A percentile compares a stretch with the other conserved stretches of the same genome.
These are phyloP conservation scores for Caranx melampygus DNA, from an alignment of 2,113 vertebrate genomes.

Conservation along the genomic window DNA sequence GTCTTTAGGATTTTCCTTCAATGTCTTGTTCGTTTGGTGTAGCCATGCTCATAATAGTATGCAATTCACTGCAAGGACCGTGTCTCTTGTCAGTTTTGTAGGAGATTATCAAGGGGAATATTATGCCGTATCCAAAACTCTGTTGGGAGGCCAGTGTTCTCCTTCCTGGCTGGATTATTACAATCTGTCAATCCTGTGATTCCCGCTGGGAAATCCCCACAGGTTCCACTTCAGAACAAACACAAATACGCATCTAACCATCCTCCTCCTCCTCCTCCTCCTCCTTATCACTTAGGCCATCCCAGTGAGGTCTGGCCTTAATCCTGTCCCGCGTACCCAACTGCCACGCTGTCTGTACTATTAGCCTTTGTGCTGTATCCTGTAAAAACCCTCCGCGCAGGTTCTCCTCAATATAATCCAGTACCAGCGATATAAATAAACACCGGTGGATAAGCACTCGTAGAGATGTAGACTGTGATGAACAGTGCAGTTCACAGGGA, in stretches of 20 bases:
- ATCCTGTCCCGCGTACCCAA: slow-evolving; percentile 69
- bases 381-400: neutral
- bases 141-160: slow-evolving; percentile 43
- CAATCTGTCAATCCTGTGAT: slow-evolving; percentile 73
- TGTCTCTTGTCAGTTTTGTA: slow-evolving; percentile 5
- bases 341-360: slow-evolving; percentile 60
- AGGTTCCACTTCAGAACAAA: slow-evolving; percentile 66
- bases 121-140: slow-evolving; percentile 40
- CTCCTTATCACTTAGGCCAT: slow-evolving; percentile 60
- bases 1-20: slow-evolving; percentile 8
- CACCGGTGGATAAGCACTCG: neutral
- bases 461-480: neutral
- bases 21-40: neutral
- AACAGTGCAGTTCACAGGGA: neutral
- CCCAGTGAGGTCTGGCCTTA: slow-evolving; percentile 72
- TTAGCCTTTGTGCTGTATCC: slow-evolving; percentile 25
- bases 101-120: slow-evolving; percentile 16
- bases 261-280: slow-evolving; percentile 46
- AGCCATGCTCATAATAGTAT: neutral
- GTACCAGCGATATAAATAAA: neutral
- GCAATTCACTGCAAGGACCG: neutral
- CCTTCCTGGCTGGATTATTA: slow-evolving; percentile 73
- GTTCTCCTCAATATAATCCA: slow-evolving; percentile 1
- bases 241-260: slow-evolving; percentile 59
- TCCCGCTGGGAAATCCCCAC: slow-evolving; percentile 71